A percentile compares a stretch with the other conserved stretches of the same genome.
Conservation (phyloP, 2,888 invertebrate genomes). For the Mesopsocus fuscifrons region DNA sequence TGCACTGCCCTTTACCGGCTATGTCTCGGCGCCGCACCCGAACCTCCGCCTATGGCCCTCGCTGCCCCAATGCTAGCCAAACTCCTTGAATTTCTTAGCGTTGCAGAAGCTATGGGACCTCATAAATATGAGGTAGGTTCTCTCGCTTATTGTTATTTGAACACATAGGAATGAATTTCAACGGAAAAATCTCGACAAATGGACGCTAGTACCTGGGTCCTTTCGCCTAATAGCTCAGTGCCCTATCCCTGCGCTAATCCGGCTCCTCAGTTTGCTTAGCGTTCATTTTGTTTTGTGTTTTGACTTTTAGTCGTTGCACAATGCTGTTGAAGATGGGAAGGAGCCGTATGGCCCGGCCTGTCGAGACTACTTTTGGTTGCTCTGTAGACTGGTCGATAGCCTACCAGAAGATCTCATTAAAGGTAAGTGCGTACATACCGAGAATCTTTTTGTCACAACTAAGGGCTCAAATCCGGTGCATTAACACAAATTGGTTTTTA, state of each 20-base stretch:
- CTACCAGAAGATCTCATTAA: constrained; percentile 61
- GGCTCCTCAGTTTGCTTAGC: too few relatives aligned
- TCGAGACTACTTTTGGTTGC: constrained; percentile 84
- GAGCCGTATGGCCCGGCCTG: constrained; percentile 90
- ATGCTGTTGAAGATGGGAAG: constrained; percentile 59
- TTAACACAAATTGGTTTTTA: neutral
- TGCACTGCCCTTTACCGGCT: constrained; percentile 82
- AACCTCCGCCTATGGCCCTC: constrained; percentile 18
- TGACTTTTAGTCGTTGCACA: constrained; percentile 31
- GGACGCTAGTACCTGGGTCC: too few relatives aligned
- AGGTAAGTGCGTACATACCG: constrained; percentile 26
- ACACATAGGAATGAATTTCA: too few relatives aligned
- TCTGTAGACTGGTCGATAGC: constrained; percentile 74
- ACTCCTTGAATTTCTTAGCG: constrained; percentile 57
- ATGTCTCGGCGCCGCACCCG: constrained; percentile 41
- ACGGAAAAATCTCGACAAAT: too few relatives aligned
- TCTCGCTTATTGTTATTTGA: neutral
- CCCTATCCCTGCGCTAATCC: too few relatives aligned
- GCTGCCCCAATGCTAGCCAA: constrained; percentile 63
- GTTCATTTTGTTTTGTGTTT: too few relatives aligned
- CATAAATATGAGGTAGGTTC: constrained; percentile 28
- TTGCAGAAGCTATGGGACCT: constrained; percentile 71
- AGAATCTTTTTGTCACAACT: neutral
- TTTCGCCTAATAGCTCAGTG: too few relatives aligned
- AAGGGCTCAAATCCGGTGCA: constrained; percentile 1